phyloP scores from a whole-genome alignment of 1,140 invertebrate genomes.

The Periplaneta americana region DNA sequence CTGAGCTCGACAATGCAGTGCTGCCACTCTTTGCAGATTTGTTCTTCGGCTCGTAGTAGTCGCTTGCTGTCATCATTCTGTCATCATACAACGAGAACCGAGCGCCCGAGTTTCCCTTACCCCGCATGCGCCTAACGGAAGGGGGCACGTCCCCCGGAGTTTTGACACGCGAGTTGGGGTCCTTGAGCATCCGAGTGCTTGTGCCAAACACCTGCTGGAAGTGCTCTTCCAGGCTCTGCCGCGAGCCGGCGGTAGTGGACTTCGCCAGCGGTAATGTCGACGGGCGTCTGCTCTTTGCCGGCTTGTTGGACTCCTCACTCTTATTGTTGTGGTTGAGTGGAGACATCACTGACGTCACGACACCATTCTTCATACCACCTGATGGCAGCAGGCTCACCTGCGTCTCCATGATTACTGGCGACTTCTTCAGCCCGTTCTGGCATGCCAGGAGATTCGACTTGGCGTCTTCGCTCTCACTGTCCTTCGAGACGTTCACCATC shows the following conservation, averaged over 20 bases:
- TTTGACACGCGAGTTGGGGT: conserved; percentile 69
- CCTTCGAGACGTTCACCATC: background rate
- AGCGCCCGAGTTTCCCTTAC: conserved; percentile 40
- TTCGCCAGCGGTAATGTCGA: conserved; percentile 32
- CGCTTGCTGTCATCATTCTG: conserved; percentile 61
- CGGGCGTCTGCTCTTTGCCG: conserved; percentile 29
- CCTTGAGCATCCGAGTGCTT: conserved; percentile 53
- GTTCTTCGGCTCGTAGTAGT: background rate
- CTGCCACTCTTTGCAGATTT: background rate
- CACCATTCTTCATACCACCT: conserved; percentile 28
- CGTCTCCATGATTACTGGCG: conserved; percentile 39
- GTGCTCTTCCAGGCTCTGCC: conserved; percentile 40
- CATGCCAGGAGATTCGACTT: conserved; percentile 14
- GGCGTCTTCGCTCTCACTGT: background rate
- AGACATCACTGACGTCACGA: conserved; percentile 30
- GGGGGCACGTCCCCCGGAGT: conserved; percentile 76
- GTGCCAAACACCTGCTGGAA: conserved; percentile 61
- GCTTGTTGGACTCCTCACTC: conserved; percentile 3
- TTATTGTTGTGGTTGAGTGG: background rate
- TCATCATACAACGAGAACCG: conserved; percentile 82
- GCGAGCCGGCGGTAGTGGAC: conserved; percentile 1
- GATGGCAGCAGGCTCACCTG: conserved; percentile 30
- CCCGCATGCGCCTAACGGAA: conserved; percentile 58
- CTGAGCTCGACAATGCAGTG: background rate
- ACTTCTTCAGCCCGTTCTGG: conserved; percentile 26